Evolutionary conservation across 2,888 invertebrate genomes (phyloP).

Genomic region (Pantelozetes paolii): DNA sequence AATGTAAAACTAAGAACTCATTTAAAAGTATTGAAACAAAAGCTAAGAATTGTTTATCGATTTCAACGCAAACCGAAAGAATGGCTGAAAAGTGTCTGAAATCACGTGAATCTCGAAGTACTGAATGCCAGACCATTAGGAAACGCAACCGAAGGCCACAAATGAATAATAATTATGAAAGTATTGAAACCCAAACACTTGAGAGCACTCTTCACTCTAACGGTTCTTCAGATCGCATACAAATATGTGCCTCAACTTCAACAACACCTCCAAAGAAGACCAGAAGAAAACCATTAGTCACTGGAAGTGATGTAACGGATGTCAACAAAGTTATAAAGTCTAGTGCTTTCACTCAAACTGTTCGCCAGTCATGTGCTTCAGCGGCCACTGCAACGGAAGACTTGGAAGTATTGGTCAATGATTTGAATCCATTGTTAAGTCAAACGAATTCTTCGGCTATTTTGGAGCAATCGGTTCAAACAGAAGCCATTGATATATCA

Average conservation of each 20-base stretch:
- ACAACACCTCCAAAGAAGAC: constrained; percentile 21
- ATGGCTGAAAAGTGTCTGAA: neutral
- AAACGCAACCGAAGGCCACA: constrained; percentile 33
- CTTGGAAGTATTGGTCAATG: neutral
- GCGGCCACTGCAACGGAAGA: neutral
- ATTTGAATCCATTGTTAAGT: neutral
- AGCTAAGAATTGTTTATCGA: neutral
- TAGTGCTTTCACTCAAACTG: constrained; percentile 38
- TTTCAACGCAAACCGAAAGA: constrained; percentile 27
- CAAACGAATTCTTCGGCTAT: neutral
- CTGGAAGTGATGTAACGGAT: neutral
- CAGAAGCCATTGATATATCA: constrained; percentile 7
- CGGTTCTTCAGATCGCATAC: neutral
- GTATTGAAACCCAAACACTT: constrained; percentile 46
- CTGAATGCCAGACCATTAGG: constrained; percentile 39
- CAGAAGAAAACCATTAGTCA: neutral
- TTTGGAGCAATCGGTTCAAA: constrained; percentile 32
- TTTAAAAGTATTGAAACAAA: neutral
- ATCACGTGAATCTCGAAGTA: constrained; percentile 32
- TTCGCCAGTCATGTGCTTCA: neutral
- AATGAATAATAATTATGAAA: constrained; percentile 22
- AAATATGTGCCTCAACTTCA: constrained; percentile 24
- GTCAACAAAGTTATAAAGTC: neutral
- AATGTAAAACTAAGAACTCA: constrained; percentile 5
- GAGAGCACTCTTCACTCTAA: constrained; percentile 31